Base-by-base conservation (phyloP, 2,797 vertebrate species). In the Rhincodon typus region DNA sequence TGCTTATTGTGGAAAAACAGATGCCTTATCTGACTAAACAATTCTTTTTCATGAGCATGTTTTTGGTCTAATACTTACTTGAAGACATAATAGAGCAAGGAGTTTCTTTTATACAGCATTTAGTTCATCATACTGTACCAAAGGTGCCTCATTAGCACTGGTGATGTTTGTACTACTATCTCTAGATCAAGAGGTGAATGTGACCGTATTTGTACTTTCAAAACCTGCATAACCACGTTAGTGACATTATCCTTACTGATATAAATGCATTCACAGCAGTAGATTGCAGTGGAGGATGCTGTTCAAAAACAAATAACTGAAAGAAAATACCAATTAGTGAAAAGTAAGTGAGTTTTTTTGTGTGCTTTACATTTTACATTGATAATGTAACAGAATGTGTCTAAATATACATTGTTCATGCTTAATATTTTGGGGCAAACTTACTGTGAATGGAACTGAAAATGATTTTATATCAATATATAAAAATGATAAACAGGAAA, bases 1-100 rank as follows among this genome's bases (percentile, higher is more conserved):
- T 93, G 90, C 62, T 69, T n/a, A 42, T 12, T 93, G 23, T 69
- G 90, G 53, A 93, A 93, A 69, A 66, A 69, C 90, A 93, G 90
- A 91, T 67, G n/a, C 6, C 67, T 93, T 93, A 69, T 93, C 21
- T 93, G 90, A 42, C 90, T 42, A 93, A 12, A 66, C 66, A 93
- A 93, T 19, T 66, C n/a, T 42, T 93, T n/a, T 42, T 69, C 21
- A 93, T 93, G 69, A 69, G 69, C 6, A 42, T 93, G 69, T 13
- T 69, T 93, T 69, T 93, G 66, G n/a, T 93, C 90, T 69, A 8
- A 19, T 69, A 42, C 90, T 93, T 93, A 93, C 21, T 93, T 67
- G 62, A 38, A 93, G 66, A 25, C 90, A 93, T 42, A 93, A 93
- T 69, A 38, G 66, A 93, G 66, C 7, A 38, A 69, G 66, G 66